These are phyloP conservation scores for Troilus luridus DNA, from an alignment of 2,888 invertebrate species.

Conservation along the genomic window DNA sequence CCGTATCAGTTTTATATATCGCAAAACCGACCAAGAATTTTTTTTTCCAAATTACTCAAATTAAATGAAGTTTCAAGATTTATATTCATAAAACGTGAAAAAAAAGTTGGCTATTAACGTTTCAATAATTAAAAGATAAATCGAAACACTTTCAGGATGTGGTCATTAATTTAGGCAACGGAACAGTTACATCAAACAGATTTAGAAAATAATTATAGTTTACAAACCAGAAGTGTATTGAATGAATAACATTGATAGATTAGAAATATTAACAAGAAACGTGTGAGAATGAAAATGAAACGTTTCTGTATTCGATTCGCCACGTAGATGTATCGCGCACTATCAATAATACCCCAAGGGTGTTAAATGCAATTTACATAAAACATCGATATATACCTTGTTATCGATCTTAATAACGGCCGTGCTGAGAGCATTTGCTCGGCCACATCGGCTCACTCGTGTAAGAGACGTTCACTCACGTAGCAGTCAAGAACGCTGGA, in stretches of 20 bases:
- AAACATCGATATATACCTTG: constrained; percentile 32
- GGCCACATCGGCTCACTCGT: background rate
- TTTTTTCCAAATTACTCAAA: too few relatives aligned
- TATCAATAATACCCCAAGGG: constrained; percentile 15
- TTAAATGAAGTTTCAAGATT: too few relatives aligned
- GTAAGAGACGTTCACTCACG: constrained; percentile 40
- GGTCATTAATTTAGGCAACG: background rate
- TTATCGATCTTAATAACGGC: constrained; percentile 41
- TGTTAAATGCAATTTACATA: constrained; percentile 37
- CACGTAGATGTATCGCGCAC: background rate
- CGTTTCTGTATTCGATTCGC: constrained; percentile 13
- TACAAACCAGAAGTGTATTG: background rate
- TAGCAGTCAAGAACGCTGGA: constrained; percentile 33
- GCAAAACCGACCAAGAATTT: too few relatives aligned
- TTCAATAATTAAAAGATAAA: background rate
- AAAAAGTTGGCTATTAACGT: background rate
- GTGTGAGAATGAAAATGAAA: constrained; percentile 25
- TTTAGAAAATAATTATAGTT: background rate
- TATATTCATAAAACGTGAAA: background rate
- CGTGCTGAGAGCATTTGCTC: constrained; percentile 24
- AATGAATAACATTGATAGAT: background rate
- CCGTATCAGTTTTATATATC: too few relatives aligned
- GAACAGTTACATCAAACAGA: background rate
- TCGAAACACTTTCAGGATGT: background rate
- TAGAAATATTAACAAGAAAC: constrained; percentile 11